Evolutionary conservation across 2,113 vertebrate genomes (phyloP), one percentile per base, ranked within the genome.

Genomic region (Dasypus novemcinctus): DNA sequence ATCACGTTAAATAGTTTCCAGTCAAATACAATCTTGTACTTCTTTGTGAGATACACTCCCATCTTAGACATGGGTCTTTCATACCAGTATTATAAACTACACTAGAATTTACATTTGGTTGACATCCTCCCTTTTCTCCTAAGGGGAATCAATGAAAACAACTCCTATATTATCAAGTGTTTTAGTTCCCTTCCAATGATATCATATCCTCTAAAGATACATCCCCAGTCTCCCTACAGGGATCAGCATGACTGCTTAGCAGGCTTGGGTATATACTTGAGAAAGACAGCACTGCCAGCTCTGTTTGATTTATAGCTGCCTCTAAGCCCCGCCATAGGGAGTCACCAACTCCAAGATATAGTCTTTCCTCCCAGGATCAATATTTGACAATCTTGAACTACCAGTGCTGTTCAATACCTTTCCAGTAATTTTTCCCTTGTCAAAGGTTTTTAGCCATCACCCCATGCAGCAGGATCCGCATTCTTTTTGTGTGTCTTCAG

Each of bases 61-160:
- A 87, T 79, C 49, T 90, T 71, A 75, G 49, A 83, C 12, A 27
- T 9, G 11, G 18, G 10, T 92, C 25, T 92, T 83, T 87, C 15
- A 68, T 84, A 69, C 54, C 25, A 78, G 31, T 52, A 49, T 76
- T 94, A 87, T 66, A 89, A 93, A 33, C 17, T 74, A 61, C 36
- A 8, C 88, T 81, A 81, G 52, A 90, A 76, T 29, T 89, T 94
- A 85, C n/a, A 46, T 91, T 91, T 82, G 20, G 78, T 86, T 61
- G 18, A 63, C 86, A 84, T 27, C 52, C 41, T 68, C 9, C 13
- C 36, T 69, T 82, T 95, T 78, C 75, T 88, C 54, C 3, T 46
- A 61, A 72, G 76, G 12, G 18, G 15, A 86, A 78, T 78, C n/a
- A 78, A 46, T 52, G 63, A 91, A 94, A 89, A 41, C 29, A 46